These are phyloP conservation scores for Rotaria socialis DNA, from an alignment of 2,888 invertebrate species.

Conservation along the genomic window DNA sequence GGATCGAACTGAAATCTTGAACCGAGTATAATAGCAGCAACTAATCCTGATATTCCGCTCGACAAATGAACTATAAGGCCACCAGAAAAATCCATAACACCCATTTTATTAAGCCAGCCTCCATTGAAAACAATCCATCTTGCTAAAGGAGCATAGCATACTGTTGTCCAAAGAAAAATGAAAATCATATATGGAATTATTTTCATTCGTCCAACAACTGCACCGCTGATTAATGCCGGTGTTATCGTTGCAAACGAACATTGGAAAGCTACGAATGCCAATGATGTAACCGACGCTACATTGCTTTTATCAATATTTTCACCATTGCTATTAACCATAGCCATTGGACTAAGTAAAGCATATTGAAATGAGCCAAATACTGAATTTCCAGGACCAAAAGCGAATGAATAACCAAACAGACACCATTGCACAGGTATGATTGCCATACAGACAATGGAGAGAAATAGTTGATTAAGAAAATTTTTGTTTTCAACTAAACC, in stretches of 20 bases:
- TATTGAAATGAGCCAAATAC: background rate
- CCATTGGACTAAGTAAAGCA: too few relatives aligned
- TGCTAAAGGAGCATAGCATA: background rate
- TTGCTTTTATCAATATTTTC: background rate
- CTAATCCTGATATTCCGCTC: background rate
- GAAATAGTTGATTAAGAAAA: slow-evolving; percentile 14
- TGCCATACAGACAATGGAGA: slow-evolving; percentile 4
- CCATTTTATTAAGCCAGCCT: background rate
- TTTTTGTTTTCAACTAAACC: background rate
- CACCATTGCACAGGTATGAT: background rate
- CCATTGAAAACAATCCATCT: background rate
- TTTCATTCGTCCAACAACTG: background rate
- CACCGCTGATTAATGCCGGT: background rate
- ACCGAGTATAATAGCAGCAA: background rate
- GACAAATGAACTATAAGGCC: background rate
- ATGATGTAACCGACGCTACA: background rate
- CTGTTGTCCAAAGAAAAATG: background rate
- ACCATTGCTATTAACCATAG: too few relatives aligned
- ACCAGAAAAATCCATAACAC: background rate
- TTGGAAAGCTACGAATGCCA: background rate
- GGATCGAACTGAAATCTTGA: background rate
- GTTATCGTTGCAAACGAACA: background rate
- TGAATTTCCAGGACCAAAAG: background rate
- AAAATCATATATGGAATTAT: background rate
- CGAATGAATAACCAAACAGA: background rate